Evolutionary conservation across 92 coral and sea anemone genomes (phyloP), one percentile per base, ranked within the genome.

Genomic region (Bergia sp.): DNA sequence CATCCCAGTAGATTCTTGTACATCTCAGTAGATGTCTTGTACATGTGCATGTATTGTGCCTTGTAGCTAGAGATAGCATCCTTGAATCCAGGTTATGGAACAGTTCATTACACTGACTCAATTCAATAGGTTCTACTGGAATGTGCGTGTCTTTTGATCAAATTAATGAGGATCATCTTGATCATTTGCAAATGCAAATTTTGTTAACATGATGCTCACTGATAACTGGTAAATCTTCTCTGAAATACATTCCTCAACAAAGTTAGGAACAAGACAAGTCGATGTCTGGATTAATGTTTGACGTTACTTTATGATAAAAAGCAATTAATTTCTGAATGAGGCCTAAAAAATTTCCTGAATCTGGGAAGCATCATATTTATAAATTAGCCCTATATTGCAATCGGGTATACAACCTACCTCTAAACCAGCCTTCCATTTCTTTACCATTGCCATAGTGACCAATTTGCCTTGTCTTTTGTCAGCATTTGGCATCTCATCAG

Each of bases 391-490:
- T 45, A 21, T 7, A 79, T n/a, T 29, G 6, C 37, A 79, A 41
- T 79, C 65, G 42, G 21, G 16, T 10, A 18, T 16, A 20, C 29
- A 16, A 57, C 13, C 40, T 65, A 97, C 99, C 95, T 97, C 98
- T 38, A 97, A 89, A 47, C 95, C 96, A 69, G 92, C 66, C 67
- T 87, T 90, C 99, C 99, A 97, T 39, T 90, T 80, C 86, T 97
- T 95, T 15, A 95, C 92, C 97, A 97, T 97, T 39, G 88, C 94
- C 95, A 90, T 72, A 36, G 99, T 95, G 40, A 97, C 96, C 21
- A 89, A 79, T 87, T 97, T 96, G 55, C 95, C 98, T 82, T 88
- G 71, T 45, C 80, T 87, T 38, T 88, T 80, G 67, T 55, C 81
- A 58, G 71, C 29, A 12, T 73, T 64, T 66, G 42, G 21, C 36